Percentiles rank a stretch among this genome's conserved stretches.
These are phyloP conservation scores for Astyanax mexicanus DNA, from an alignment of 2,797 vertebrate genomes.

Conservation along the genomic window DNA sequence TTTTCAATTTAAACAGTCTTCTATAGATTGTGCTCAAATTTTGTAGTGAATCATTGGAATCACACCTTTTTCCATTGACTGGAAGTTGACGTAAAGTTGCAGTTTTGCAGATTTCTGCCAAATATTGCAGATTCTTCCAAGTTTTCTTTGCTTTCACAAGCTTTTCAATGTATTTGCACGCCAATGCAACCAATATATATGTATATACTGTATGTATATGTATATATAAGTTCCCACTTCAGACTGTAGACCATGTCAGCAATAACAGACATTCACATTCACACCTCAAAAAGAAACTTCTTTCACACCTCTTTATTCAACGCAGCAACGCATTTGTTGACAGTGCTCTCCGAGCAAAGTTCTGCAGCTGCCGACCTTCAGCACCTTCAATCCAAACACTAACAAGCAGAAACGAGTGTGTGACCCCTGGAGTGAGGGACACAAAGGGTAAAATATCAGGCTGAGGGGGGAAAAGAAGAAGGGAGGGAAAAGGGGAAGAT, in stretches of 20 bases:
- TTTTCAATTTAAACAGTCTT: slow-evolving; percentile 21
- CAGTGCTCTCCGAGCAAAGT: slow-evolving; percentile 56
- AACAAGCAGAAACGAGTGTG: slow-evolving; percentile 11
- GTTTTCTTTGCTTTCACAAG: too few species aligned
- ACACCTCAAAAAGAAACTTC: slow-evolving; percentile 34
- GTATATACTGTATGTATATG: too few species aligned
- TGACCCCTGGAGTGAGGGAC: slow-evolving; percentile 18
- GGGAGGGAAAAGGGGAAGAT: neutral
- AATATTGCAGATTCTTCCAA: too few species aligned
- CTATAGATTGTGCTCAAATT: too few species aligned
- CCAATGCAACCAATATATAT: too few species aligned
- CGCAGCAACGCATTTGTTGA: slow-evolving; percentile 33
- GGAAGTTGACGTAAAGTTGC: too few species aligned
- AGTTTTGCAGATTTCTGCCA: too few species aligned
- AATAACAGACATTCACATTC: slow-evolving; percentile 16
- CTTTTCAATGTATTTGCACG: too few species aligned
- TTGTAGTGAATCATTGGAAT: too few species aligned
- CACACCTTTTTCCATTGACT: too few species aligned
- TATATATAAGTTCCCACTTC: slow-evolving; percentile 15
- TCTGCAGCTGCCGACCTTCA: slow-evolving; percentile 52
- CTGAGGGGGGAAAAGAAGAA: neutral
- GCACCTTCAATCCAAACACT: slow-evolving; percentile 37
- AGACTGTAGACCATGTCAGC: neutral
- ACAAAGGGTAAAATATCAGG: slow-evolving; percentile 9
- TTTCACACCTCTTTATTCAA: slow-evolving; percentile 48